Evolutionary conservation across 2,888 invertebrate genomes (phyloP), one percentile per base, ranked within the genome.

Genomic region (Orthosia gothica): DNA sequence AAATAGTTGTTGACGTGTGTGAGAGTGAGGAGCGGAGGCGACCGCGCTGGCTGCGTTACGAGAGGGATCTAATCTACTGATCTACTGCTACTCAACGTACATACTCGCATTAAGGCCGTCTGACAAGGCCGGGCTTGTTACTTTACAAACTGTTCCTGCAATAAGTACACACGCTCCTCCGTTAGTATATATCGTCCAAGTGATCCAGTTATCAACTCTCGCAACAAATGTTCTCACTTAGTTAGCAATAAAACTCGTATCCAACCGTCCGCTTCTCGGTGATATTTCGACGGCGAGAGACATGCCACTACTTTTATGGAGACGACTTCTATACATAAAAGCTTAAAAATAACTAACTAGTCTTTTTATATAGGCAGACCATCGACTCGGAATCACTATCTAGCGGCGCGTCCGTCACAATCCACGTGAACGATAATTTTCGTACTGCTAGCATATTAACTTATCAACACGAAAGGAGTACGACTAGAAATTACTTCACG

Each of bases 361-460:
- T 95, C 94, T 95, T 94, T 93, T 85, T 92, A 92, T 90, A 92
- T 92, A 93, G 95, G 95, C 94, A 93, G 94, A 94, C 93, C 93
- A 87, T 92, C 92, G 93, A 92, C 92, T 91, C 90, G 91, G 91
- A 89, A 89, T 89, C 88, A 90, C 88, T 87, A 86, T 83, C 88
- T 89, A 87, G 87, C 89, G 89, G 83, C 90, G 91, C 91, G 87
- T 86, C 89, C 88, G 87, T 87, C 88, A 83, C 86, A 82, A 85
- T 86, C 82, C 86, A 82, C 93, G 93, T 90, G 93, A 89, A 88
- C 88, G 65, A 92, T 95, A 96, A 95, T 94, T 95, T 93, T 93
- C 95, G 96, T 95, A 95, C 96, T 96, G 95, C 96, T 94, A 89
- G 93, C 95, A 94, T 94, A 93, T 96, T 96, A 92, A 94, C 74